Evolutionary conservation across 2,888 invertebrate species (phyloP).

Genomic region (Gari tellinella): DNA sequence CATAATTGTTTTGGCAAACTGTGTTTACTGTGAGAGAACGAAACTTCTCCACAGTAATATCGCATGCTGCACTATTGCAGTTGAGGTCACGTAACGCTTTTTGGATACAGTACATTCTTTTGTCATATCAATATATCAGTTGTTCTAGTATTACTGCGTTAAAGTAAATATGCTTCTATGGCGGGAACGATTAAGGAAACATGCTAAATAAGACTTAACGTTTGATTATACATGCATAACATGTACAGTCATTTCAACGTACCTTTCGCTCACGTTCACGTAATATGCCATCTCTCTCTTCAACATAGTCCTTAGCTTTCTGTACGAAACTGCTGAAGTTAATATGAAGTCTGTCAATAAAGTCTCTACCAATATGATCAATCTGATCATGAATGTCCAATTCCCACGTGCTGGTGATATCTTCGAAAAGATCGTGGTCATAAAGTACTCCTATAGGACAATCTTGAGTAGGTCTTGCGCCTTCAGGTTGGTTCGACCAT

Average conservation of each 20-base stretch:
- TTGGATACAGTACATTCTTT: too few relatives aligned
- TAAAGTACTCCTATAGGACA: constrained; percentile 69
- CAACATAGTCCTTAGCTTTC: constrained; percentile 77
- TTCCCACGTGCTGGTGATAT: constrained; percentile 78
- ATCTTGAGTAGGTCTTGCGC: constrained; percentile 62
- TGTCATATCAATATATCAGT: not conserved
- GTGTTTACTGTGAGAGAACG: too few relatives aligned
- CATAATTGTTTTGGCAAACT: too few relatives aligned
- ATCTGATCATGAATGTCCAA: constrained; percentile 81
- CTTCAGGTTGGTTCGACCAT: constrained; percentile 74
- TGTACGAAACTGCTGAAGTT: constrained; percentile 77
- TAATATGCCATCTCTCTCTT: constrained; percentile 73
- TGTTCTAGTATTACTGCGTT: not conserved
- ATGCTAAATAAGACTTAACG: too few relatives aligned
- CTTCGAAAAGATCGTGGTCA: constrained; percentile 78
- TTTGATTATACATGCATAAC: too few relatives aligned
- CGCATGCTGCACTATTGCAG: too few relatives aligned
- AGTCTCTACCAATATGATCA: constrained; percentile 76
- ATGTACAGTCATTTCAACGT: not conserved
- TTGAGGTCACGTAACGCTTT: too few relatives aligned
- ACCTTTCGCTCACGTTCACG: constrained; percentile 76
- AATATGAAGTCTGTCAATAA: constrained; percentile 76
- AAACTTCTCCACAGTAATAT: too few relatives aligned
- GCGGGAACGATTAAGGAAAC: too few relatives aligned
- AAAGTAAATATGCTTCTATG: not conserved